These are phyloP conservation scores for Drosophila simulans DNA, from an alignment of 1,140 invertebrate genomes.

Conservation along the genomic window DNA sequence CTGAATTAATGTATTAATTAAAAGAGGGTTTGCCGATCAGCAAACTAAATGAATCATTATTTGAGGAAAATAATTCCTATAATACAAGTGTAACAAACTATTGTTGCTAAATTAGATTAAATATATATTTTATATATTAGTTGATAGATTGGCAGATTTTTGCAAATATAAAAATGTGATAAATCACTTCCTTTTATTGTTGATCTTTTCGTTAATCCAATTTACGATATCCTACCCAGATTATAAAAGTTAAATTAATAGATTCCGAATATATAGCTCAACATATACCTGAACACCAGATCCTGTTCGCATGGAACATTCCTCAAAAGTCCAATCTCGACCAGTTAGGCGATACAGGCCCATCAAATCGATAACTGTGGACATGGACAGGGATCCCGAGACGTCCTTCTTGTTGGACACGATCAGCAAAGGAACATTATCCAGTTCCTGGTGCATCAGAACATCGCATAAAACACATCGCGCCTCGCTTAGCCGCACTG, in stretches of 20 bases:
- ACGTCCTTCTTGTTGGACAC: conserved; percentile 62
- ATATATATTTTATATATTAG: background rate
- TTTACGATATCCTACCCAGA: conserved; percentile 16
- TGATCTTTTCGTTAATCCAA: conserved; percentile 34
- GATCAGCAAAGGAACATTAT: conserved; percentile 87
- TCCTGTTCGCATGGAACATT: conserved; percentile 43
- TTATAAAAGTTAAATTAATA: background rate
- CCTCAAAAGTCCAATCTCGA: conserved; percentile 48
- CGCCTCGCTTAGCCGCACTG: conserved; percentile 96
- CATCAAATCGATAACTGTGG: conserved; percentile 45
- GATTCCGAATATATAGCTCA: background rate
- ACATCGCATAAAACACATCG: conserved; percentile 96
- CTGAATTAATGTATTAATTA: background rate
- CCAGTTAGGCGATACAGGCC: conserved; percentile 44
- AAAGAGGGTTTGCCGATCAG: background rate
- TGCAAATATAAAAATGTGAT: conserved; percentile 6
- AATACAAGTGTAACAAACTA: too few relatives aligned
- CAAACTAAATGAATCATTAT: background rate
- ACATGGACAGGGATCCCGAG: conserved; percentile 27
- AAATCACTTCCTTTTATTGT: background rate
- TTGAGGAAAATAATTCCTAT: background rate
- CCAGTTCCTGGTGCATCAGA: conserved; percentile 95
- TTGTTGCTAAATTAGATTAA: background rate
- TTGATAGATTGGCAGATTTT: background rate
- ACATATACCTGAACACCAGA: conserved; percentile 42